Base-by-base conservation (phyloP, 2,797 vertebrate species). In the Esox lucius region DNA sequence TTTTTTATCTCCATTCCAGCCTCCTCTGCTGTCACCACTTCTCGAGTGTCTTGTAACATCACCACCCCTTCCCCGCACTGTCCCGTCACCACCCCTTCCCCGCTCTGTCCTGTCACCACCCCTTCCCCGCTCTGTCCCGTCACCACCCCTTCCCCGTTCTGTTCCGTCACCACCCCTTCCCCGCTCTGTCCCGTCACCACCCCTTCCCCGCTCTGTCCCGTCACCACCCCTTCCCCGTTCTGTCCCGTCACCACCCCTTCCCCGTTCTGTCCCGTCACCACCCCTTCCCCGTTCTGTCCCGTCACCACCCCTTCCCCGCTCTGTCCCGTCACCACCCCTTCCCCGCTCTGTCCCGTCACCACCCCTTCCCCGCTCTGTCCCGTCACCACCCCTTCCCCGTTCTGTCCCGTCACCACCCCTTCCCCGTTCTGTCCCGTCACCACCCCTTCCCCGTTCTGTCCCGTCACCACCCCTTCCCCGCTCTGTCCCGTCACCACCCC, bases 221-320 rank as follows among this genome's bases (percentile, higher is more conserved):
- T 75, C 65, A n/a, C n/a, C n/a, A n/a, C n/a, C n/a, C n/a, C n/a
- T n/a, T n/a, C 13, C 22, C 13, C 65, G 76, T 42, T 65, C 22
- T n/a, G 73, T 74, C 8, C 62, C 68, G 39, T 24, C 71, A 12
- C 74, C 53, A 9, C 69, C 16, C 66, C 84, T 59, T 78, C 80
- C 85, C 78, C 93, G 85, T 81, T 93, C 90, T 89, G 91, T 92
- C 35, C 81, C 89, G 42, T 87, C n/a, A n/a, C n/a, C n/a, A n/a
- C n/a, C n/a, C n/a, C 70, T 73, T 61, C n/a, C n/a, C n/a, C n/a
- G n/a, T n/a, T n/a, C n/a, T n/a, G n/a, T 0, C 48, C 53, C 26
- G 15, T 39, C 65, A 72, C 67, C 22, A 70, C 59, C n/a, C n/a
- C n/a, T 39, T 67, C 77, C 73, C 35, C 28, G 22, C 35, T 68